A percentile compares a stretch with the other conserved stretches of the same genome.
Evolutionary conservation across 2,888 invertebrate genomes (phyloP).

Genomic region (Plebejus melissa): DNA sequence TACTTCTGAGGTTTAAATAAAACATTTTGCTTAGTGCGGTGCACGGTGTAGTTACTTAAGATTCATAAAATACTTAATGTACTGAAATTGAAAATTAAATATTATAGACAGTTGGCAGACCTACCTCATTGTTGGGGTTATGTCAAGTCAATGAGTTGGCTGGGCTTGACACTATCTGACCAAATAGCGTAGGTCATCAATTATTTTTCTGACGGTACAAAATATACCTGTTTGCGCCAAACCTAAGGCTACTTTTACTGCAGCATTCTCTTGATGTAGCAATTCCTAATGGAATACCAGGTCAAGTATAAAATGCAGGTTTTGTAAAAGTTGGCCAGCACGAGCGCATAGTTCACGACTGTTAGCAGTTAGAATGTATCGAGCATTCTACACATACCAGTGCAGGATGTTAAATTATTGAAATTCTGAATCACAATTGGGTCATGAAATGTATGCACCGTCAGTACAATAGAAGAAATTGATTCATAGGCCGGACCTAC

Average conservation of each 20-base stretch:
- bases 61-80: no score
- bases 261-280: background rate
- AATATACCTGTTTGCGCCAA: background rate
- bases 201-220: background rate
- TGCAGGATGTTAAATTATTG: background rate
- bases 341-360: background rate
- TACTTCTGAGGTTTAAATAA: no score
- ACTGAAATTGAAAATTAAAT: no score
- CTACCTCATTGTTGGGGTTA: no score
- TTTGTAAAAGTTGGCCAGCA: background rate
- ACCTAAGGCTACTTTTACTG: background rate
- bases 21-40: no score
- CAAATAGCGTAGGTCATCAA: no score
- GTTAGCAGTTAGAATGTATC: background rate
- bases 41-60: no score
- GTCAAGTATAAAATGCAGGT: background rate
- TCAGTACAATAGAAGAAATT: no score
- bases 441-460: background rate
- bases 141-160: no score
- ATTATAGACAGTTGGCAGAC: no score
- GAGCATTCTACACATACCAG: background rate
- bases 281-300: slow-evolving; percentile 6
- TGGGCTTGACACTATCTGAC: no score
- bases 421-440: slow-evolving; percentile 1
- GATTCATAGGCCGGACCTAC: no score